phyloP scores from a whole-genome alignment of 1,140 invertebrate species.

The Caenorhabditis latens region DNA sequence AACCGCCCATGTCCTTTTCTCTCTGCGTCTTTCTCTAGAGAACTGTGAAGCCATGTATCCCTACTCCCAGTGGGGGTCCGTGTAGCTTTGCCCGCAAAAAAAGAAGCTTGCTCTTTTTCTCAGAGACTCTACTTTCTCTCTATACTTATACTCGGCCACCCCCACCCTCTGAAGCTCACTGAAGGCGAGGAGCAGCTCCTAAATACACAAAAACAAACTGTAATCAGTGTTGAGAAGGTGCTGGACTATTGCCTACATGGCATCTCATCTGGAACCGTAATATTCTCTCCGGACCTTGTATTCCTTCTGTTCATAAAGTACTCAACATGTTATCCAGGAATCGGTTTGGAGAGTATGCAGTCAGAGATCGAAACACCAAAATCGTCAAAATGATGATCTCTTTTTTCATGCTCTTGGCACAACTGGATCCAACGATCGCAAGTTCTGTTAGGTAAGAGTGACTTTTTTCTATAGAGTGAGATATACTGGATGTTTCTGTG shows the following conservation, averaged over 20 bases:
- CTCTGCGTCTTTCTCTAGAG: conserved; percentile 43
- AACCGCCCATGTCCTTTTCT: conserved; percentile 40
- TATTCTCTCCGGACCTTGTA: neutral
- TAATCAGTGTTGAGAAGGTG: conserved; percentile 9
- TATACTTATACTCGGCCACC: conserved; percentile 50
- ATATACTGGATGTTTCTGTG: too few relatives aligned
- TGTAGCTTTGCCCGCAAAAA: conserved; percentile 34
- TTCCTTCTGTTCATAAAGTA: neutral
- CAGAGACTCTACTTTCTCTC: neutral
- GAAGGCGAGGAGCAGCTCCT: conserved; percentile 19
- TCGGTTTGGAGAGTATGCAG: neutral
- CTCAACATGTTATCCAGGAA: conserved; percentile 10
- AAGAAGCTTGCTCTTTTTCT: conserved; percentile 46
- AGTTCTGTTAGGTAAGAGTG: neutral
- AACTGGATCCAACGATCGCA: neutral
- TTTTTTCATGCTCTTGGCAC: conserved; percentile 11
- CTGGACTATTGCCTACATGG: neutral
- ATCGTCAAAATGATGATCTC: neutral
- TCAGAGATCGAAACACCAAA: neutral
- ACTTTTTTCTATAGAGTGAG: neutral
- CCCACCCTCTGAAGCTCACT: conserved; percentile 26
- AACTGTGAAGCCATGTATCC: conserved; percentile 42
- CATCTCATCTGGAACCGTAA: conserved; percentile 35
- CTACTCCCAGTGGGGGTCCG: conserved; percentile 16
- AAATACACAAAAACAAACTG: conserved; percentile 11